Evolutionary conservation across 2,888 invertebrate species (phyloP).

Genomic region (Nephrotoma guestfalica): DNA sequence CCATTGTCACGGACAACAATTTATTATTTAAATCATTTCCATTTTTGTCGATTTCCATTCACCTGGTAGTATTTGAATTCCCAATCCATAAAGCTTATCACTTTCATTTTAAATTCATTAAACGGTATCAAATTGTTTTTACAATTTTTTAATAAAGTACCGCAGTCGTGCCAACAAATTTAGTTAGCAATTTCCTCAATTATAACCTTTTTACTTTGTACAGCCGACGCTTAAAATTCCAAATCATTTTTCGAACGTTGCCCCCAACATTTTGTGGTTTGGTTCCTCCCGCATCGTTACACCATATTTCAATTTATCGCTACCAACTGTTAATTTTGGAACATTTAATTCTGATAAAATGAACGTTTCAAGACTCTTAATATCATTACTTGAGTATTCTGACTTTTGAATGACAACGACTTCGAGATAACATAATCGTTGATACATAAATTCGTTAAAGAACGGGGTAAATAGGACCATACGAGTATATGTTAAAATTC

Average conservation of each 20-base stretch:
- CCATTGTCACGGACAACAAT: slow-evolving; percentile 32
- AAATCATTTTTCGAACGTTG: slow-evolving; percentile 78
- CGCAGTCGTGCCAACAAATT: slow-evolving; percentile 39
- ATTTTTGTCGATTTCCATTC: slow-evolving; percentile 26
- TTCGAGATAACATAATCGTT: slow-evolving; percentile 68
- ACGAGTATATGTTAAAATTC: slow-evolving; percentile 76
- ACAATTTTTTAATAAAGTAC: slow-evolving; percentile 20
- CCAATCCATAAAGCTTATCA: slow-evolving; percentile 48
- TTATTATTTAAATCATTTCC: slow-evolving; percentile 32
- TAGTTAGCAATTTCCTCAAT: slow-evolving; percentile 50
- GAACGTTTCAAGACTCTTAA: slow-evolving; percentile 66
- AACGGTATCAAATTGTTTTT: slow-evolving; percentile 22
- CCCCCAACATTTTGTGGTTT: slow-evolving; percentile 75
- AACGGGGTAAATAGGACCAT: slow-evolving; percentile 98
- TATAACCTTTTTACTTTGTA: neutral
- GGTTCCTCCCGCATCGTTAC: slow-evolving; percentile 86
- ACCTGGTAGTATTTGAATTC: slow-evolving; percentile 39
- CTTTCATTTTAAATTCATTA: slow-evolving; percentile 42
- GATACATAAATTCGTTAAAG: slow-evolving; percentile 89
- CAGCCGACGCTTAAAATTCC: slow-evolving; percentile 25
- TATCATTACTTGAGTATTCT: slow-evolving; percentile 59
- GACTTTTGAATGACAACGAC: slow-evolving; percentile 82
- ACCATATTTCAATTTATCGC: slow-evolving; percentile 85
- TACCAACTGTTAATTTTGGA: slow-evolving; percentile 64
- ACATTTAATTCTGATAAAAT: slow-evolving; percentile 90